phyloP scores from a whole-genome alignment of 2,113 vertebrate species.

The Rhodinocichla rosea region DNA sequence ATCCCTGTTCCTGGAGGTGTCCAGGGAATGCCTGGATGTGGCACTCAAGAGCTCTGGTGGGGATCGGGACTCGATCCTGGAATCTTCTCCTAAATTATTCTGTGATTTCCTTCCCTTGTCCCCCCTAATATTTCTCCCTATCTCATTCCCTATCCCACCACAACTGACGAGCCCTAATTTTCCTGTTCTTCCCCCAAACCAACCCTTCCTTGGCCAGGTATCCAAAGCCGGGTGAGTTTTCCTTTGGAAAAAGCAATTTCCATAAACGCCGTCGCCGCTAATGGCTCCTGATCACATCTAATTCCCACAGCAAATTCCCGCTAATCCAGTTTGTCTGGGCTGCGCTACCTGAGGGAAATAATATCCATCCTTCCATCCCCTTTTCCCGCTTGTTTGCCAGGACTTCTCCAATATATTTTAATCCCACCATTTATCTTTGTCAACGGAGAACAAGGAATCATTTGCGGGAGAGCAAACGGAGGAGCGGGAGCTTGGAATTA shows the following conservation, averaged over 20 bases:
- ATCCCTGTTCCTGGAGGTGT: not conserved
- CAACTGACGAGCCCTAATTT: not conserved
- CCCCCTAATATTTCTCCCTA: not conserved
- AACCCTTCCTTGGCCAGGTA: not conserved
- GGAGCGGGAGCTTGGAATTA: slow-evolving; percentile 76
- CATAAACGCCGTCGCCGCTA: slow-evolving; percentile 84
- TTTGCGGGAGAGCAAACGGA: slow-evolving; percentile 91
- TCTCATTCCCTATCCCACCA: not conserved
- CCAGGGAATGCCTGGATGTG: not conserved
- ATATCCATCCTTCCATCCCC: slow-evolving; percentile 80
- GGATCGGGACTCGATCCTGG: no score
- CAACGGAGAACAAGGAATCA: slow-evolving; percentile 93
- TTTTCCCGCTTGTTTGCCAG: slow-evolving; percentile 75
- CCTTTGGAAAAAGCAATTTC: slow-evolving; percentile 86
- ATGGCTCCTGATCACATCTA: slow-evolving; percentile 90
- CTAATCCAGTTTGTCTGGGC: slow-evolving; percentile 93
- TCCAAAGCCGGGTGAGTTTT: slow-evolving; percentile 73
- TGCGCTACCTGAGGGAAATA: slow-evolving; percentile 97
- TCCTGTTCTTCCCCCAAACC: not conserved
- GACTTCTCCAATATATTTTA: slow-evolving; percentile 98
- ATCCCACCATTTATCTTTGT: slow-evolving; percentile 99
- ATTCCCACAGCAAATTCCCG: slow-evolving; percentile 96
- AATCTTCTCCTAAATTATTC: not conserved
- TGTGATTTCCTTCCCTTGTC: not conserved
- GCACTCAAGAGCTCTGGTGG: not conserved